Evolutionary conservation across 2,888 invertebrate genomes (phyloP).

Genomic region (Chironomus riparius): DNA sequence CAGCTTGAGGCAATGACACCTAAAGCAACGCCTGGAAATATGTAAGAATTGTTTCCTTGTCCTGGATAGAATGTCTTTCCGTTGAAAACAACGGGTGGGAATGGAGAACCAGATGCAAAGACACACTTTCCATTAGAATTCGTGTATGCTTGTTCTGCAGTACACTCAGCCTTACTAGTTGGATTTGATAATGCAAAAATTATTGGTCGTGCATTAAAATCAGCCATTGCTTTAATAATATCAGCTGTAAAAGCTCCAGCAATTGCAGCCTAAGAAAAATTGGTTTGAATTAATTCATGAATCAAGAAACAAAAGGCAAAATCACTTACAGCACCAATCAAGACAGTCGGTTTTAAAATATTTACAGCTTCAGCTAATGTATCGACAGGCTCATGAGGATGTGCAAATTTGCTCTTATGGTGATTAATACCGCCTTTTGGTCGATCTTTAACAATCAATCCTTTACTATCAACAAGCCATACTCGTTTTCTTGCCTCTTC

Average conservation of each 20-base stretch:
- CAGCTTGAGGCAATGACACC: constrained; percentile 84
- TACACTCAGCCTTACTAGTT: constrained; percentile 96
- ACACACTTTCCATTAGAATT: constrained; percentile 80
- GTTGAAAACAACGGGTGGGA: constrained; percentile 71
- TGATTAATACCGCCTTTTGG: constrained; percentile 70
- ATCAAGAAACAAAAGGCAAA: too few relatives aligned
- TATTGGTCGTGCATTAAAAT: constrained; percentile 73
- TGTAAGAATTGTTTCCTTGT: constrained; percentile 97
- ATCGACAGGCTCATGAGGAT: constrained; percentile 64
- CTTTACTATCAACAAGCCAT: constrained; percentile 95
- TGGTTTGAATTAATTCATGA: too few relatives aligned
- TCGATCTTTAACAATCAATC: constrained; percentile 80
- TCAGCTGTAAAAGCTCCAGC: constrained; percentile 87
- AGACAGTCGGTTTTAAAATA: constrained; percentile 71
- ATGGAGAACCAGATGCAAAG: constrained; percentile 96
- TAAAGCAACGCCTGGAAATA: constrained; percentile 93
- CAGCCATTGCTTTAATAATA: constrained; percentile 79
- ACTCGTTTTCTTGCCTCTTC: constrained; percentile 72
- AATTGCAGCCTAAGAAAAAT: constrained; percentile 53
- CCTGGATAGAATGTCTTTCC: constrained; percentile 81
- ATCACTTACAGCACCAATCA: constrained; percentile 70
- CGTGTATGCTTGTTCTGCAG: constrained; percentile 94
- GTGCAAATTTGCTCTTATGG: constrained; percentile 77
- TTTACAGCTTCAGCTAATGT: constrained; percentile 74
- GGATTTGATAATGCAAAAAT: constrained; percentile 98